A percentile compares a stretch with the other conserved stretches of the same genome.
Conservation (phyloP, 1,140 invertebrate species). For the Ctenoplectra terminalis region DNA sequence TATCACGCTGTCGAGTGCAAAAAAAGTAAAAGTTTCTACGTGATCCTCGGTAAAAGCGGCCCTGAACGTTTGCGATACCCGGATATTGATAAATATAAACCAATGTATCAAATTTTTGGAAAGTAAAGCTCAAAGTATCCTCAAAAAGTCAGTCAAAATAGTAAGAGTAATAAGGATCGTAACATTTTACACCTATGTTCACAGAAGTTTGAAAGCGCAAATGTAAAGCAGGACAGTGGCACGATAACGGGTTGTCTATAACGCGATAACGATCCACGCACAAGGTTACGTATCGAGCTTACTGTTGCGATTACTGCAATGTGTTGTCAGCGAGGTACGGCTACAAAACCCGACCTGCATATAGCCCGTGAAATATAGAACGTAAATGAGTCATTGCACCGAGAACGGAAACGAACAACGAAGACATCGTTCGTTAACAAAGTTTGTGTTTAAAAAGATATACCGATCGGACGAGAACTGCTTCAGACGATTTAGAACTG, state of each 20-base stretch:
- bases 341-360: slow-evolving; percentile 1
- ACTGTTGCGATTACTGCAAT: neutral
- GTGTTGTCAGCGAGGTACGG: no score
- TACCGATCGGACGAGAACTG: neutral
- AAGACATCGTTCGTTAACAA: neutral
- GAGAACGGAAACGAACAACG: slow-evolving; percentile 13
- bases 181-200: neutral
- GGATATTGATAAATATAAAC: no score
- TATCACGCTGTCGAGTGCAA: neutral
- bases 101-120: no score
- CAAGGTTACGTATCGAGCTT: slow-evolving; percentile 18
- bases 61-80: neutral
- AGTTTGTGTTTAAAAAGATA: neutral
- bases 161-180: no score
- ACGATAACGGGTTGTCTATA: slow-evolving; percentile 22
- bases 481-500: no score
- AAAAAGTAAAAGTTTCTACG: neutral
- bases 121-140: neutral
- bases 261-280: slow-evolving; percentile 32
- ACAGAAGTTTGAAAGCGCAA: neutral
- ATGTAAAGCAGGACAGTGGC: slow-evolving; percentile 14
- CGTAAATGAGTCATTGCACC: slow-evolving; percentile 35
- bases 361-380: slow-evolving; percentile 13
- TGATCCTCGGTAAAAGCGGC: neutral
- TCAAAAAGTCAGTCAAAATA: neutral